Percentiles rank a stretch among this genome's conserved stretches.
Evolutionary conservation across 1,140 invertebrate species (phyloP).

Genomic region (Ceratoteleas bidentatus): DNA sequence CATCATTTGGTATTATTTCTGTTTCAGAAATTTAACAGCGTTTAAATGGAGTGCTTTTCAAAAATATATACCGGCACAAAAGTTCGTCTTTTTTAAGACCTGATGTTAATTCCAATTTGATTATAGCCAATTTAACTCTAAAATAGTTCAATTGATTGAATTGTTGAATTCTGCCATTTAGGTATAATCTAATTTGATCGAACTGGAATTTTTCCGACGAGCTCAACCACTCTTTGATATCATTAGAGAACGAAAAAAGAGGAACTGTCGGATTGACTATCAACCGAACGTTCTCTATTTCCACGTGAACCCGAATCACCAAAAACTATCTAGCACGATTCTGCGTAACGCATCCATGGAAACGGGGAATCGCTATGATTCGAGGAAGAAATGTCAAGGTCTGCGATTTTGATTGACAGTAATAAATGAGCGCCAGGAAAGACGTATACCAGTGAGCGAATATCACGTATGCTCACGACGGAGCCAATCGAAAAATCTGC

Average conservation of each 20-base stretch:
- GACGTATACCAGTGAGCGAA: not conserved
- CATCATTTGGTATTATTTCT: too few relatives aligned
- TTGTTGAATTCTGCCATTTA: too few relatives aligned
- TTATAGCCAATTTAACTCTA: too few relatives aligned
- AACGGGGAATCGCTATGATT: constrained; percentile 32
- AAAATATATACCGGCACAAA: too few relatives aligned
- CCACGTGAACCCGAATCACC: constrained; percentile 25
- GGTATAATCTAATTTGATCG: constrained; percentile 15
- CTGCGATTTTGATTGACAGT: constrained; percentile 34
- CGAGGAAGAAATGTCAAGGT: constrained; percentile 35
- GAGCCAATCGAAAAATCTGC: constrained; percentile 1
- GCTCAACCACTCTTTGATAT: constrained; percentile 14
- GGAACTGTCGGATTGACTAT: constrained; percentile 30
- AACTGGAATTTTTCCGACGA: constrained; percentile 7
- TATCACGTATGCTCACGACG: constrained; percentile 1
- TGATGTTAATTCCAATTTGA: too few relatives aligned
- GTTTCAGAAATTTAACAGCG: too few relatives aligned
- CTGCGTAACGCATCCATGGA: constrained; percentile 20
- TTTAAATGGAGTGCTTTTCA: too few relatives aligned
- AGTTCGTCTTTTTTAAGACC: too few relatives aligned
- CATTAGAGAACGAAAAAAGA: constrained; percentile 24
- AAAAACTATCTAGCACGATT: not conserved
- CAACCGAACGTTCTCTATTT: constrained; percentile 21
- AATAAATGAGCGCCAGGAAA: constrained; percentile 7
- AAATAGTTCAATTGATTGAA: too few relatives aligned